Evolutionary conservation across 1,140 invertebrate genomes (phyloP), one percentile per base, ranked within the genome.

Genomic region (Pseudachorutes palmiensis): DNA sequence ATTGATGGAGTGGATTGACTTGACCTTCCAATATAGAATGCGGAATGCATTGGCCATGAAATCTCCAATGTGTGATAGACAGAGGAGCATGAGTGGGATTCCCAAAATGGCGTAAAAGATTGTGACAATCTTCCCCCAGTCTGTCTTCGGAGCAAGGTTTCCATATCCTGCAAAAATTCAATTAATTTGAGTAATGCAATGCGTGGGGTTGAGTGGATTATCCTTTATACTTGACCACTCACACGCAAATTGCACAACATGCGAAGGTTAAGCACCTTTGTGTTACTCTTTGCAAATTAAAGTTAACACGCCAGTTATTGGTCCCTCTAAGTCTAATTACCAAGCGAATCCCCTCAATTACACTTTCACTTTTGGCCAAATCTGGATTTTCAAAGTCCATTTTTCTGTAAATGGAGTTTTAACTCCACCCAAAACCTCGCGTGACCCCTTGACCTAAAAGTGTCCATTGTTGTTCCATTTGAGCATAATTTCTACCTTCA

Each of bases 21-120:
- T 66, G 64, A 91, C 86, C 66, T 87, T 85, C 91, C 90, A 93
- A 75, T 94, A 94, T 1, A 93, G 78, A 76, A 93, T 92, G 67
- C 90, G 88, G 80, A 96, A 96, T 45, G 91, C 91, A 62, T 92
- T 89, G 14, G 94, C 92, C 89, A 97, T 92, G 64, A 94, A 87
- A 77, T 95, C 91, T 16, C 94, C 93, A 68, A 97, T 95, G 76
- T 95, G 95, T 1, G 92, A 94, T 32, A 97, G 82, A 74, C 92
- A 94, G 2, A 97, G 83, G 62, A 97, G 83, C 89, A 96, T 94
- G 62, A 72, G 55, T 16, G 58, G 58, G 22, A 58, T 65, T 32
- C 94, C 94, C 69, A 97, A 80, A 74, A 97, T 92, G 32, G 94
- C 94, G 80, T 97, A 97, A 76, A 96, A 89, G 74, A 97, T 96